phyloP scores from a whole-genome alignment of 2,888 invertebrate genomes.

The Tachina fera region DNA sequence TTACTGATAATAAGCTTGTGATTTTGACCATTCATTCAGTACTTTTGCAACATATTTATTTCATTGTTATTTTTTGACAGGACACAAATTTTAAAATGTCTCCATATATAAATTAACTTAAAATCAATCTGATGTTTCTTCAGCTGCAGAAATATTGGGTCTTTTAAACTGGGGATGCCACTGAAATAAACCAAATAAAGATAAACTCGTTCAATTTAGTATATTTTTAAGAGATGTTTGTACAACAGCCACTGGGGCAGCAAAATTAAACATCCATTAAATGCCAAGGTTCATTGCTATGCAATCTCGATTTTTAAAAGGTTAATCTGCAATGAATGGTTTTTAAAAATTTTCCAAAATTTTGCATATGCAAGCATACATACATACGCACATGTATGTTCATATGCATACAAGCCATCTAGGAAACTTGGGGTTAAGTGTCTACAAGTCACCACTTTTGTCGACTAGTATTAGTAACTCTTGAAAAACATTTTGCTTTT shows the following conservation, averaged over 20 bases:
- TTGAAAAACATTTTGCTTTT: too few species aligned
- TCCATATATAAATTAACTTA: neutral
- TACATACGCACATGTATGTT: neutral
- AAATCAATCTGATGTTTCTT: neutral
- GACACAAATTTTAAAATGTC: too few species aligned
- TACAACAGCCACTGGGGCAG: neutral
- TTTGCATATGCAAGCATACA: too few species aligned
- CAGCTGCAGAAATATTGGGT: neutral
- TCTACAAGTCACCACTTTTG: too few species aligned
- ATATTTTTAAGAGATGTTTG: neutral
- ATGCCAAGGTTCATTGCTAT: conserved; percentile 20
- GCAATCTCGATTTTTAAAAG: conserved; percentile 10
- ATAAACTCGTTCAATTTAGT: neutral
- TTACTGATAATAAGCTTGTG: too few species aligned
- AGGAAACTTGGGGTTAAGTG: too few species aligned
- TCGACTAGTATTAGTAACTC: too few species aligned
- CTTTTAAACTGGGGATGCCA: neutral
- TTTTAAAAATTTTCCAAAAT: conserved; percentile 17
- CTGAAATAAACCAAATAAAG: neutral
- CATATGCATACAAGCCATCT: too few species aligned
- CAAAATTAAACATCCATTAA: conserved; percentile 7
- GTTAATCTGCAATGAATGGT: conserved; percentile 11
- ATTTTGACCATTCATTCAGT: too few species aligned
- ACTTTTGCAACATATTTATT: too few species aligned
- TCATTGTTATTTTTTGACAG: too few species aligned